These are phyloP conservation scores for Ormyrus thymus DNA, from an alignment of 2,888 invertebrate genomes.

Conservation along the genomic window DNA sequence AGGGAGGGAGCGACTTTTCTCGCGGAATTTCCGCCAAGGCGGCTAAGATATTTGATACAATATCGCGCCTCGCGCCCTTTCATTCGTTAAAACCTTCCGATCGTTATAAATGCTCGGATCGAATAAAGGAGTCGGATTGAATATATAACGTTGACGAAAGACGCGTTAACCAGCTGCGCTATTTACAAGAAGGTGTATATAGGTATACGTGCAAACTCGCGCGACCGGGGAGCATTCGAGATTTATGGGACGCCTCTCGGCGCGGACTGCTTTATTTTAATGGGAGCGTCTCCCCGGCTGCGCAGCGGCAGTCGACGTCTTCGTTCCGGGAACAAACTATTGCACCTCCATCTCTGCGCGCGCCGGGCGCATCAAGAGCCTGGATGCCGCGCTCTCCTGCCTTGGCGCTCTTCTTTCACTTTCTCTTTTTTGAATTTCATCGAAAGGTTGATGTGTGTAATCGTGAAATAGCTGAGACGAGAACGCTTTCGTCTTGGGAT, in stretches of 20 bases:
- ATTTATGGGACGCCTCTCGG: slow-evolving; percentile 20
- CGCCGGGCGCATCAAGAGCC: too few relatives aligned
- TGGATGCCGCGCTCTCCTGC: too few relatives aligned
- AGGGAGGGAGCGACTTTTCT: slow-evolving; percentile 16
- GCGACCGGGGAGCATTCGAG: slow-evolving; percentile 27
- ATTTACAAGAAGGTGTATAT: too few relatives aligned
- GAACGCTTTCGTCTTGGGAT: not conserved
- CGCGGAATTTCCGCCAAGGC: not conserved
- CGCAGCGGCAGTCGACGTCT: slow-evolving; percentile 16
- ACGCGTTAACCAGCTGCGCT: too few relatives aligned
- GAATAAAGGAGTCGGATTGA: too few relatives aligned
- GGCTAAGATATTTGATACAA: slow-evolving; percentile 19
- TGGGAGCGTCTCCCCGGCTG: slow-evolving; percentile 13
- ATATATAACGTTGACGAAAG: too few relatives aligned
- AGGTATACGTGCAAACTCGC: not conserved
- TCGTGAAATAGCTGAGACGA: not conserved
- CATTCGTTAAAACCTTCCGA: not conserved
- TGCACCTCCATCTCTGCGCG: not conserved
- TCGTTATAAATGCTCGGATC: not conserved
- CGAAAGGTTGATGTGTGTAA: not conserved
- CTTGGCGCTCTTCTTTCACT: slow-evolving; percentile 11
- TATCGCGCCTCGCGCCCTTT: slow-evolving; percentile 8
- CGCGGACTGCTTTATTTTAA: slow-evolving; percentile 40
- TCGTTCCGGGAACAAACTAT: slow-evolving; percentile 36
- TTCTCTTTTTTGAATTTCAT: slow-evolving; percentile 51